Percentiles rank a stretch among this genome's conserved stretches.
Evolutionary conservation across 2,113 vertebrate species (phyloP).

Genomic region (Thermophis baileyi): DNA sequence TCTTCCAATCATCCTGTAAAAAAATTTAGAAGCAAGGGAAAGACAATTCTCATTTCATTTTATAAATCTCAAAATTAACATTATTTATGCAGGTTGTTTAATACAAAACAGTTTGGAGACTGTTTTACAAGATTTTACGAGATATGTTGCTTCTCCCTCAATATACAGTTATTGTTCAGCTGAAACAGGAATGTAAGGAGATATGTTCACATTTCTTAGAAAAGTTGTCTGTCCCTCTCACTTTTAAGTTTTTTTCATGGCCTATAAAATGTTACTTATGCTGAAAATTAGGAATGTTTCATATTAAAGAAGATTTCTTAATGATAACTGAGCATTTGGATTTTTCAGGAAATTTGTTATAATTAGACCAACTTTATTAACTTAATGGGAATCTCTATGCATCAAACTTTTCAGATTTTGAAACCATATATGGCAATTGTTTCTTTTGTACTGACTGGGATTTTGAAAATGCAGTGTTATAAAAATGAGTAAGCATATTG

Average conservation of each 20-base stretch:
- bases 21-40: background rate
- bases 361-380: background rate
- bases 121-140: background rate
- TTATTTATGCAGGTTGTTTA: background rate
- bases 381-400: background rate
- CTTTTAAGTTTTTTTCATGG: background rate
- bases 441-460: background rate
- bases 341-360: conserved; percentile 2
- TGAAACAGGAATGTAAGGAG: background rate
- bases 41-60: background rate
- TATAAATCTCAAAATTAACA: background rate
- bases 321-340: background rate
- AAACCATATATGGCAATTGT: conserved; percentile 13
- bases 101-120: background rate
- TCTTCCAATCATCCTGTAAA: background rate
- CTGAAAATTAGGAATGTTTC: background rate
- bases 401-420: background rate
- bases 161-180: background rate
- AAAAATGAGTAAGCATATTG: conserved; percentile 14
- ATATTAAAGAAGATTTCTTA: background rate
- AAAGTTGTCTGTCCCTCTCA: background rate
- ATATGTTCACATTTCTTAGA: background rate
- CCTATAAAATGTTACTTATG: background rate
- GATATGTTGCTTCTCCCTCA: background rate
- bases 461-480: background rate